phyloP scores from a whole-genome alignment of 2,113 vertebrate species.

The Cochlearius cochlearius region DNA sequence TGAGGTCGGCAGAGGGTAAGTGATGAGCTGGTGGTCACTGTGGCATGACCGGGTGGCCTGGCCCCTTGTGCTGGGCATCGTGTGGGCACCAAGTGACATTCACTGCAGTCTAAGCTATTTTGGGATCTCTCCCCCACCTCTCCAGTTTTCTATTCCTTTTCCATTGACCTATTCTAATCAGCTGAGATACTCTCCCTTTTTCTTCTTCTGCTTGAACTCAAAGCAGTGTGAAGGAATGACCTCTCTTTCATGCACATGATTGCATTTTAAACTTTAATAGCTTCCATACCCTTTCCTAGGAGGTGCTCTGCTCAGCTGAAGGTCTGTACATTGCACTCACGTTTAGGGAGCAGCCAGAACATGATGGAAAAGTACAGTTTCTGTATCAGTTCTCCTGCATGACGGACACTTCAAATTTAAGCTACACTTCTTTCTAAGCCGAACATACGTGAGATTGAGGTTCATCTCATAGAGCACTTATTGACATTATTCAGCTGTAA shows the following conservation, averaged over 20 bases:
- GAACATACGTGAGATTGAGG: neutral
- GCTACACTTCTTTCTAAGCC: neutral
- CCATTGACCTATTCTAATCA: neutral
- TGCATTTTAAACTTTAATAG: conserved; percentile 72
- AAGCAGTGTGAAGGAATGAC: neutral
- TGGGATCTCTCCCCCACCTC: neutral
- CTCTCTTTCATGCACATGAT: conserved; percentile 26
- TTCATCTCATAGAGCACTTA: neutral
- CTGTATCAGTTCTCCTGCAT: neutral
- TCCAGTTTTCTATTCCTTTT: neutral
- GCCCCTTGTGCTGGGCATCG: neutral
- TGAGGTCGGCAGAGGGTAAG: neutral
- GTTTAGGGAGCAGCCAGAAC: neutral
- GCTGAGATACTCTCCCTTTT: neutral
- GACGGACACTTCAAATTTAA: neutral
- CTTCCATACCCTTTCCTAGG: conserved; percentile 25
- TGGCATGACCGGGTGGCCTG: neutral
- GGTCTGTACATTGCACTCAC: neutral
- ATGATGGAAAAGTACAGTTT: neutral
- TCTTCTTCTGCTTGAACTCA: neutral
- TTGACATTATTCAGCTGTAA: neutral
- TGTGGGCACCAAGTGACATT: neutral
- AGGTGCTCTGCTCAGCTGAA: conserved; percentile 7
- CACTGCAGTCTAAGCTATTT: neutral
- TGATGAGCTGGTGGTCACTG: neutral